Base-by-base conservation (phyloP, 2,113 vertebrate species). In the Odontesthes bonariensis region DNA sequence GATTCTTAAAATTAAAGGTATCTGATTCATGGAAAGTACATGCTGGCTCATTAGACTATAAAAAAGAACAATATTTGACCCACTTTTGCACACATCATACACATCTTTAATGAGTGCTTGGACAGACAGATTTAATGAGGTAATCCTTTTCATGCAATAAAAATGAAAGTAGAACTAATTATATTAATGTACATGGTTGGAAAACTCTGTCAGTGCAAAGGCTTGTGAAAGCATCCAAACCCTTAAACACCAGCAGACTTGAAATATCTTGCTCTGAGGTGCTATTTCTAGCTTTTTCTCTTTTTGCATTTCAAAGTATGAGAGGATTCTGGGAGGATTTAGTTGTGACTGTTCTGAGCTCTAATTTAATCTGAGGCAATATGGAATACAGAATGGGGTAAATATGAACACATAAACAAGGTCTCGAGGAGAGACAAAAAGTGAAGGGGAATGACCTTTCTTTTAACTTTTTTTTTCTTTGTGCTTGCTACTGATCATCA, bases 231-330 rank as follows among this genome's bases (percentile, higher is more conserved):
- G 56, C 69, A 60, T 75, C n/a, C 32, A 65, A 59, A 47, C 59
- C 68, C 55, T 27, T 68, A 63, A 86, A 73, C 68, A 49, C 62
- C 61, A 67, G 13, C 54, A 83, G 64, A 85, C 63, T 77, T 78
- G 69, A 67, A 75, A 79, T 66, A 74, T 75, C 32, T 68, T 27
- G 82, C 62, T 69, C 72, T 66, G 81, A 83, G 68, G 38, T 81
- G 59, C 69, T 77, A 81, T 83, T 80, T 82, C 53, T 44, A 44
- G 46, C 58, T 77, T 46, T 49, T 64, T 67, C 84, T 79, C 65
- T 68, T 76, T 84, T 81, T 81, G 47, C 57, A 75, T 87, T 77
- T 81, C 65, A 86, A 84, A 76, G 49, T 91, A 56, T 72, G 27
- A 69, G 75, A 74, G 32, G 65, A 79, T 83, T 80, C 64, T 65